Percentiles rank a stretch among this genome's conserved stretches.
These are phyloP conservation scores for Carduelis carduelis DNA, from an alignment of 2,797 vertebrate genomes.

Conservation along the genomic window DNA sequence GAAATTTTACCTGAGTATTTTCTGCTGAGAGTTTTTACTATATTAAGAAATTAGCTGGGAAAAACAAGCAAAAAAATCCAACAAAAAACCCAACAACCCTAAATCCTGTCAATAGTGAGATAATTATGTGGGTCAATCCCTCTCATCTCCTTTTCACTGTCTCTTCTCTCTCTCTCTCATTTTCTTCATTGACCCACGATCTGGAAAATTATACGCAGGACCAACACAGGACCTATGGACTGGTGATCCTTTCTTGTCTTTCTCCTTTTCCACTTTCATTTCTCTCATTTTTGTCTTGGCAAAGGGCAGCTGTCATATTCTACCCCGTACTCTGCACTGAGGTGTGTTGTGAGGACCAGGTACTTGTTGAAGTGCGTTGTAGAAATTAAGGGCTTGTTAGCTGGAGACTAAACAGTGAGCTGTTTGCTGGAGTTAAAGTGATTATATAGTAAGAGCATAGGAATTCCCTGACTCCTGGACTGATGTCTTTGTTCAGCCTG, in stretches of 20 bases:
- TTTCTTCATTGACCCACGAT: background rate
- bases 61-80: background rate
- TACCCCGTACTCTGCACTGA: too few relatives aligned
- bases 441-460: background rate
- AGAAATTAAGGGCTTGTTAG: background rate
- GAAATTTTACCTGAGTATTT: background rate
- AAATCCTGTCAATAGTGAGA: background rate
- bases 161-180: background rate
- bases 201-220: background rate
- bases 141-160: background rate
- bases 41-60: background rate
- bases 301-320: background rate
- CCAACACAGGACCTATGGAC: too few relatives aligned
- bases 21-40: background rate
- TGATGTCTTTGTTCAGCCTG: background rate
- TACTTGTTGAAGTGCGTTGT: background rate
- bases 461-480: too few relatives aligned
- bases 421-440: fast-evolving
- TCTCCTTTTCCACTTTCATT: background rate
- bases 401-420: background rate
- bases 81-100: background rate
- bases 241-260: background rate
- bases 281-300: background rate
- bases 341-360: background rate
- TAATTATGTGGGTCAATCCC: background rate